phyloP scores from a whole-genome alignment of 2,797 vertebrate species.

The Halcyon chelicuti region DNA sequence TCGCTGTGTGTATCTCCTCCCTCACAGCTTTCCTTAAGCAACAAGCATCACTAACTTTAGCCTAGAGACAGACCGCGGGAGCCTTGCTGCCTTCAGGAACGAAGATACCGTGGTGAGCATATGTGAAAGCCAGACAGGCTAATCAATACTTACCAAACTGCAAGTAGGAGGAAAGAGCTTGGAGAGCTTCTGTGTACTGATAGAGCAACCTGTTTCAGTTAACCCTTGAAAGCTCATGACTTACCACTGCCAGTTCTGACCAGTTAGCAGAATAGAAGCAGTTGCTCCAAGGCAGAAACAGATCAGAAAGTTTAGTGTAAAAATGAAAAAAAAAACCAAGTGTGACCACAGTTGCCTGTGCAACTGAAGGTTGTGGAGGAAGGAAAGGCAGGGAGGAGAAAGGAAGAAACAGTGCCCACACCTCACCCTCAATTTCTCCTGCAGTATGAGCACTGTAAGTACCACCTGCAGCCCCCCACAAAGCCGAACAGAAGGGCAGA shows the following conservation, averaged over 20 bases:
- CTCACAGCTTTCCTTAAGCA: not conserved
- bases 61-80: not conserved
- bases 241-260: not conserved
- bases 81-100: not conserved
- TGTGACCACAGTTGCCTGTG: not conserved
- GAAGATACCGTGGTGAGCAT: not conserved
- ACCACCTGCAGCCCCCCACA: not conserved
- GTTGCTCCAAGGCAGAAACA: not conserved
- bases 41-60: not conserved
- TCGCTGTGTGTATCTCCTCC: not conserved
- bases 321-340: too few relatives aligned
- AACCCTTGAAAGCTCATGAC: not conserved
- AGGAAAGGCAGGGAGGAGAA: not conserved
- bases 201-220: not conserved
- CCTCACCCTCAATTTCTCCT: not conserved
- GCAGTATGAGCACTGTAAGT: not conserved
- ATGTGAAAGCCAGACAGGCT: not conserved
- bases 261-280: not conserved
- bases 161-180: not conserved
- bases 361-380: not conserved
- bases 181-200: not conserved
- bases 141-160: not conserved
- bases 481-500: not conserved
- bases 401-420: not conserved
- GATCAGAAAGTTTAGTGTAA: not conserved